phyloP scores from a whole-genome alignment of 2,113 vertebrate species.

The Saguinus midas region DNA sequence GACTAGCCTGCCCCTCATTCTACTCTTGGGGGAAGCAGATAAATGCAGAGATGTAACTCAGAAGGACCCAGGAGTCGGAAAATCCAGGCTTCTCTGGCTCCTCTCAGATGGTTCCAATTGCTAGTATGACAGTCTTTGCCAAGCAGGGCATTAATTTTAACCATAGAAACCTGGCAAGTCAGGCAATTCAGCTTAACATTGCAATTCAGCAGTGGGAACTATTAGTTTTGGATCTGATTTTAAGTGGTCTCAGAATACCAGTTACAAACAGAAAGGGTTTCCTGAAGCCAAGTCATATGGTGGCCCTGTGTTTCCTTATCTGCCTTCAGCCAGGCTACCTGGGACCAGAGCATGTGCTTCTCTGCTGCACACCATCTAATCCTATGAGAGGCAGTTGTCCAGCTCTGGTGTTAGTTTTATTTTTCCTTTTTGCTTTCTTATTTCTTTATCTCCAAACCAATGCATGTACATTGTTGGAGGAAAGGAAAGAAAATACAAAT shows the following conservation, averaged over 20 bases:
- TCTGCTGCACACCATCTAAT: neutral
- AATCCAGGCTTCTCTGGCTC: slow-evolving; percentile 45
- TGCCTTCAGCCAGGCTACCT: slow-evolving; percentile 60
- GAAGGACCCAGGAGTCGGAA: slow-evolving; percentile 51
- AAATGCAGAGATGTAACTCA: slow-evolving; percentile 48
- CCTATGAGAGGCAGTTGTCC: neutral
- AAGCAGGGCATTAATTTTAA: slow-evolving; percentile 78
- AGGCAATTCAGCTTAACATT: slow-evolving; percentile 67
- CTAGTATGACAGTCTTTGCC: slow-evolving; percentile 62
- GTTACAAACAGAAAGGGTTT: slow-evolving; percentile 72
- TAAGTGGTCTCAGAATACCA: slow-evolving; percentile 77
- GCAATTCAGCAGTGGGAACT: slow-evolving; percentile 76
- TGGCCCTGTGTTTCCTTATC: slow-evolving; percentile 69
- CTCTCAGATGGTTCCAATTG: slow-evolving; percentile 70
- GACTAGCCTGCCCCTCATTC: neutral
- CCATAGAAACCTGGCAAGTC: slow-evolving; percentile 76
- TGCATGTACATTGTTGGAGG: neutral
- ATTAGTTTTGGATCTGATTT: slow-evolving; percentile 80
- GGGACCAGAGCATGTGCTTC: slow-evolving; percentile 57
- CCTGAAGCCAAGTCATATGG: slow-evolving; percentile 73
- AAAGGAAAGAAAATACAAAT: neutral
- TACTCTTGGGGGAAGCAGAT: neutral
- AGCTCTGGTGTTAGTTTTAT: neutral
- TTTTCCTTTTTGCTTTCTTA: slow-evolving; percentile 17
- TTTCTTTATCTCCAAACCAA: neutral